Evolutionary conservation across 2,797 vertebrate species (phyloP).

Genomic region (Gobio occitaniae): DNA sequence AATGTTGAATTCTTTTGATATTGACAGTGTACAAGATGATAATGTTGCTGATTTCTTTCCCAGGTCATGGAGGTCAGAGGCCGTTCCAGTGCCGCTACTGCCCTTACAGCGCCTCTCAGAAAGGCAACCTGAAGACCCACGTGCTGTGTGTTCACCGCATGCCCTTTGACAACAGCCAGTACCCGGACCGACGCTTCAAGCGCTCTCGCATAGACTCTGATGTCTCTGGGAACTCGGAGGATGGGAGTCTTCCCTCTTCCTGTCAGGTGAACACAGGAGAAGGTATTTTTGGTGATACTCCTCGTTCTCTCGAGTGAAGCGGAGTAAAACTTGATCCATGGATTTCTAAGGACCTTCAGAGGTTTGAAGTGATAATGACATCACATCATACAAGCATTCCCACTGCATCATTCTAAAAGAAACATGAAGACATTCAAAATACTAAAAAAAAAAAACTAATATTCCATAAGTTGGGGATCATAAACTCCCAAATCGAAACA

Average conservation of each 20-base stretch:
- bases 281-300: conserved; percentile 65
- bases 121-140: conserved; percentile 96
- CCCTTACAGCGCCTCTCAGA: conserved; percentile 94
- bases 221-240: conserved; percentile 75
- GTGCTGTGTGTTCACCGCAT: conserved; percentile 94
- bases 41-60: conserved; percentile 57
- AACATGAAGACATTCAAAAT: not conserved
- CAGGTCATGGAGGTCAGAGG: conserved; percentile 80
- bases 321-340: conserved; percentile 40
- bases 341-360: conserved; percentile 42
- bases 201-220: conserved; percentile 85
- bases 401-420: conserved; percentile 3
- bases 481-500: conserved; percentile 18
- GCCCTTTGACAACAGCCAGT: conserved; percentile 97
- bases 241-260: conserved; percentile 65
- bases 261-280: conserved; percentile 68
- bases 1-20: not conserved
- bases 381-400: conserved; percentile 1
- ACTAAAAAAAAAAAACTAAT: not conserved
- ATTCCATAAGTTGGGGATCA: conserved; percentile 27
- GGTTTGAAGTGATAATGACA: conserved; percentile 18
- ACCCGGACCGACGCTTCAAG: conserved; percentile 93
- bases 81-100: conserved; percentile 93
- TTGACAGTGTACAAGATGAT: not conserved
- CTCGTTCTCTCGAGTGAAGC: conserved; percentile 70